Percentiles rank a stretch among this genome's conserved stretches.
These are phyloP conservation scores for Drosophila lacertosa DNA, from an alignment of 1,140 invertebrate species.

Conservation along the genomic window DNA sequence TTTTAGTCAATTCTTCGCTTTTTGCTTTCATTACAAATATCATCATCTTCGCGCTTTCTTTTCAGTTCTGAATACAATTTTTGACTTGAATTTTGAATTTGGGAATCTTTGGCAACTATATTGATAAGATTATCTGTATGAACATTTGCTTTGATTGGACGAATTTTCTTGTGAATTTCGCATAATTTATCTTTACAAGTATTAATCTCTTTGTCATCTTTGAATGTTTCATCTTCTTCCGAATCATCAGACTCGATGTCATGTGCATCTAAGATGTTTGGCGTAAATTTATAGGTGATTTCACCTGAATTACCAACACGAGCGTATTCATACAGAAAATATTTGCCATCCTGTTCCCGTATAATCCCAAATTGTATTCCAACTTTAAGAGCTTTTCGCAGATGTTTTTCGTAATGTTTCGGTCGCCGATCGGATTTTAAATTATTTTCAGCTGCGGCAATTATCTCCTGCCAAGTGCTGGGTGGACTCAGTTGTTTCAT, in stretches of 20 bases:
- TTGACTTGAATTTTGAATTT: too few species aligned
- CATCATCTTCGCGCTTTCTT: too few species aligned
- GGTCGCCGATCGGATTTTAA: neutral
- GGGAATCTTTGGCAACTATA: too few species aligned
- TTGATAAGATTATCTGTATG: too few species aligned
- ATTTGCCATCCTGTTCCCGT: constrained; percentile 37
- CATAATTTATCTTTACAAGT: too few species aligned
- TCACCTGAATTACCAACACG: neutral
- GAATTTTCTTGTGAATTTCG: too few species aligned
- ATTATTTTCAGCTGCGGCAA: constrained; percentile 10
- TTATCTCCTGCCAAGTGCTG: constrained; percentile 29
- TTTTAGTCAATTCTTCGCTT: too few species aligned
- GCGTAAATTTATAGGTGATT: constrained; percentile 24
- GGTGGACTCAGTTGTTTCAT: constrained; percentile 37
- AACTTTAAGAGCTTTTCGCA: constrained; percentile 32
- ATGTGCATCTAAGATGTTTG: neutral
- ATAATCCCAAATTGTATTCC: constrained; percentile 51
- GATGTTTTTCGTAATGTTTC: constrained; percentile 25
- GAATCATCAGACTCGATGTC: neutral
- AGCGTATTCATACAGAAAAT: constrained; percentile 57
- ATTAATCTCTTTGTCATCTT: too few species aligned
- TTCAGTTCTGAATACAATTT: too few species aligned
- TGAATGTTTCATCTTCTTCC: neutral
- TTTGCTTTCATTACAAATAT: too few species aligned
- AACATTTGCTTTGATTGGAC: too few species aligned